Base-by-base conservation (phyloP, 2,113 vertebrate species). In the Meleagris gallopavo region DNA sequence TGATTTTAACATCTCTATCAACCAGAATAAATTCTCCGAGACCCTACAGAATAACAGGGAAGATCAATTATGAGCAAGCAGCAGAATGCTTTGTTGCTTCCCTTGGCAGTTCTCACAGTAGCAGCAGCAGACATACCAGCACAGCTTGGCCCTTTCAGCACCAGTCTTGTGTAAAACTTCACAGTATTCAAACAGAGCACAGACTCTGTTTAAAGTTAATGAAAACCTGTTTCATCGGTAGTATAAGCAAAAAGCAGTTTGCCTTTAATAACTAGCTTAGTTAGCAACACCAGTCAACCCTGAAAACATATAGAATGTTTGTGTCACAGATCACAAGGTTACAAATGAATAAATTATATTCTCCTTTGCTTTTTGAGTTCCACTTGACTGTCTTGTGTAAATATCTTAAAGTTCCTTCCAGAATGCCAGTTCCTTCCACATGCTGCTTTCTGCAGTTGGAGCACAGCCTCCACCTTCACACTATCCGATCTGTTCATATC, bases 11-110 rank as follows among this genome's bases (percentile, higher is more conserved):
- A 73, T 99, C 98, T 97, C 97, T 98, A 88, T 99, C 99, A 22
- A 98, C 99, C 93, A 99, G 97, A 96, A 99, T 98, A 96, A 99
- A 99, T 94, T 99, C 99, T 34, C 99, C 99, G 1, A 99, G 97
- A 72, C 98, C 99, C 99, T 99, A 55, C 20, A 95, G 61, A 83
- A 36, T 67, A 87, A 73, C 8, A 65, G 38, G 32, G 32, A 46
- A 94, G 52, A 88, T 11, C 18, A 69, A 61, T 13, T 57, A 69
- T 91, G 60, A 89, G 19, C 29, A 77, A 12, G 36, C 19, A 73
- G 48, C 17, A 78, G n/a, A 67, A 62, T 6, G 10, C 13, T 20
- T 66, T 58, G 1, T 50, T 84, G 36, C 7, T 94, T 85, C 70
- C 34, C 18, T 0, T 41, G 38, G 19, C 8, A 71, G 67, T 40